A percentile compares a stretch with the other conserved stretches of the same genome.
phyloP scores from a whole-genome alignment of 2,888 invertebrate genomes.

The Phortica okadai region DNA sequence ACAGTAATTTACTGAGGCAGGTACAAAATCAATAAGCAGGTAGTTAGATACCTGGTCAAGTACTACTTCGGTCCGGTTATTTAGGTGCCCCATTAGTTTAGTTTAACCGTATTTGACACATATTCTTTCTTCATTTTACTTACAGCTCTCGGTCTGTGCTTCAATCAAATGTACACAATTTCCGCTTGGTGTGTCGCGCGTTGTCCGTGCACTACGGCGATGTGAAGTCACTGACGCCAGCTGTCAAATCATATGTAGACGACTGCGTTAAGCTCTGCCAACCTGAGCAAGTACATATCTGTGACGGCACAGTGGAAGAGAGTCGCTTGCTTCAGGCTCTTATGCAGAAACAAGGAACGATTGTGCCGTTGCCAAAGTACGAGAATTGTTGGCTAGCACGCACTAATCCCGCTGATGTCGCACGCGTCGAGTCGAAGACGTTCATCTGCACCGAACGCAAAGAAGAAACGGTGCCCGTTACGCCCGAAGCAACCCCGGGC shows the following conservation, averaged over 20 bases:
- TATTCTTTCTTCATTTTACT: background rate
- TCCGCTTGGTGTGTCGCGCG: slow-evolving; percentile 58
- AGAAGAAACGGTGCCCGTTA: slow-evolving; percentile 88
- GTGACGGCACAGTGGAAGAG: slow-evolving; percentile 93
- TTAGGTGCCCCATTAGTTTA: background rate
- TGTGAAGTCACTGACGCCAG: slow-evolving; percentile 76
- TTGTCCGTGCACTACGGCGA: slow-evolving; percentile 75
- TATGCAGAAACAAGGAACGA: slow-evolving; percentile 87
- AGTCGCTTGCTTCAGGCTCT: slow-evolving; percentile 84
- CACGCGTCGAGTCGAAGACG: slow-evolving; percentile 96
- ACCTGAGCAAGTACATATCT: slow-evolving; percentile 92
- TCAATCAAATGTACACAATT: slow-evolving; percentile 46
- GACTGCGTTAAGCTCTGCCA: slow-evolving; percentile 88
- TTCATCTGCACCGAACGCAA: slow-evolving; percentile 92
- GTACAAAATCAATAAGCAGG: too few relatives aligned
- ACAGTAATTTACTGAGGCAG: too few relatives aligned
- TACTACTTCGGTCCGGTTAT: background rate
- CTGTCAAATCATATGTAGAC: slow-evolving; percentile 83
- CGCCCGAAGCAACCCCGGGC: slow-evolving; percentile 87
- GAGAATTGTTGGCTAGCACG: slow-evolving; percentile 96
- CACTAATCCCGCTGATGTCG: slow-evolving; percentile 98
- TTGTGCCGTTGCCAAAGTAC: slow-evolving; percentile 89
- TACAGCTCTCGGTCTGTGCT: slow-evolving; percentile 39
- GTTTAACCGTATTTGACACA: background rate
- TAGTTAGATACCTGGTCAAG: background rate